A percentile compares a stretch with the other conserved stretches of the same genome.
Evolutionary conservation across 2,888 invertebrate species (phyloP).

Genomic region (Yponomeuta malinellus): DNA sequence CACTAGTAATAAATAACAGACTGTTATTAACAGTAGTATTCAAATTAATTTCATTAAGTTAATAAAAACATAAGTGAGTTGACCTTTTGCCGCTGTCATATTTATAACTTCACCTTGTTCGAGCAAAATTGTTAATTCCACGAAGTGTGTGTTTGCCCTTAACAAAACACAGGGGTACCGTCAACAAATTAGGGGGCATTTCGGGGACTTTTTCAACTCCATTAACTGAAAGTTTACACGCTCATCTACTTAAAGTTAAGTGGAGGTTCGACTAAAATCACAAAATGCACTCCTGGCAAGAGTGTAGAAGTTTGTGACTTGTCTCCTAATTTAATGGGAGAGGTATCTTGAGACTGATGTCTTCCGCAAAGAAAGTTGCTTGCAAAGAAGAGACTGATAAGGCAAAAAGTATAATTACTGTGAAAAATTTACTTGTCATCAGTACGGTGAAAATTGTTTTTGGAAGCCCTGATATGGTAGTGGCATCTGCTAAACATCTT

Average conservation of each 20-base stretch:
- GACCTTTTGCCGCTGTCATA: not conserved
- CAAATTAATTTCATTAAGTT: no score
- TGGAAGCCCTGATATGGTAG: no score
- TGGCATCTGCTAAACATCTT: no score
- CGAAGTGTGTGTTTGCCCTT: not conserved
- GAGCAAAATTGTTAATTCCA: not conserved
- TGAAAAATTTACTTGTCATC: no score
- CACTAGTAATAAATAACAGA: no score
- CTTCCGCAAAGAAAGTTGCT: no score
- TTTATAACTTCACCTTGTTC: not conserved
- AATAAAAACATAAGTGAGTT: not conserved
- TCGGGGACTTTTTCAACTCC: conserved; percentile 2
- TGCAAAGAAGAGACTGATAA: no score
- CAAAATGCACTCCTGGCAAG: conserved; percentile 2
- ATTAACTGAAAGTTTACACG: conserved; percentile 5
- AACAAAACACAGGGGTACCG: not conserved
- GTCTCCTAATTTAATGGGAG: not conserved
- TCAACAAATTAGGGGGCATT: conserved; percentile 6
- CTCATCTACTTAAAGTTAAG: conserved; percentile 7
- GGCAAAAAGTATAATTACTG: no score
- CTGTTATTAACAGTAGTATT: no score
- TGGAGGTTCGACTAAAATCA: not conserved
- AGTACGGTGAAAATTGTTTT: no score
- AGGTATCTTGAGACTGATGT: no score
- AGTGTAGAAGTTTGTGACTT: not conserved